phyloP scores from a whole-genome alignment of 2,113 vertebrate species.

The Melospiza georgiana region DNA sequence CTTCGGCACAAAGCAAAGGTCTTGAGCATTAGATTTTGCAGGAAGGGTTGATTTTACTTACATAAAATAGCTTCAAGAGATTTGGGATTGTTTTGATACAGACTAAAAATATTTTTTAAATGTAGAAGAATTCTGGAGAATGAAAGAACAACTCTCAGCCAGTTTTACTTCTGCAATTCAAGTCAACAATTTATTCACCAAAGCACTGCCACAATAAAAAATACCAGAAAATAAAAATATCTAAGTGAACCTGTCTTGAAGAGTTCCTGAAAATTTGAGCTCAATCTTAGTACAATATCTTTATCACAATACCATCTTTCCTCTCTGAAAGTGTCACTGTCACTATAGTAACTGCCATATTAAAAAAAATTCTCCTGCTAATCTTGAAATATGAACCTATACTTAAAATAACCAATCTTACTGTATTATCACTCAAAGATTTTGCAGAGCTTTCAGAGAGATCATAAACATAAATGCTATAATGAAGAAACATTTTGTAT shows the following conservation, averaged over 20 bases:
- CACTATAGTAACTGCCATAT: conserved; percentile 59
- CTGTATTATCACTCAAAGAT: not conserved
- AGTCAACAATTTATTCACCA: not conserved
- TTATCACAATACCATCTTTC: conserved; percentile 19
- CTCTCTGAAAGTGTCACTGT: conserved; percentile 34
- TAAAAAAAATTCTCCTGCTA: conserved; percentile 15
- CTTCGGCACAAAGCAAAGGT: not conserved
- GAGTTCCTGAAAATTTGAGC: not conserved
- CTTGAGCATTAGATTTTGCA: not conserved
- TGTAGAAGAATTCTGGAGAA: not conserved
- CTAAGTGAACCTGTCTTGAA: not conserved
- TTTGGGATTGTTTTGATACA: not conserved
- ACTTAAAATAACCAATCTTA: conserved; percentile 32
- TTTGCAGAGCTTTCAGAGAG: not conserved
- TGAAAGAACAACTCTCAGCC: not conserved
- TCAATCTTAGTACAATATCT: conserved; percentile 22
- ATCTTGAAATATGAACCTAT: conserved; percentile 45
- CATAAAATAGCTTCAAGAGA: not conserved
- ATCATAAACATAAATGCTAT: not conserved
- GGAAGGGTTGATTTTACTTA: not conserved
- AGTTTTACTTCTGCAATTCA: not conserved
- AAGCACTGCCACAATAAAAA: not conserved
- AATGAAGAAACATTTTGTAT: not conserved
- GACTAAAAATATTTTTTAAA: not conserved
- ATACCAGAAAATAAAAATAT: not conserved